Percentiles rank a stretch among this genome's conserved stretches.
Evolutionary conservation across 2,797 vertebrate species (phyloP).

Genomic region (Anguilla marmorata): DNA sequence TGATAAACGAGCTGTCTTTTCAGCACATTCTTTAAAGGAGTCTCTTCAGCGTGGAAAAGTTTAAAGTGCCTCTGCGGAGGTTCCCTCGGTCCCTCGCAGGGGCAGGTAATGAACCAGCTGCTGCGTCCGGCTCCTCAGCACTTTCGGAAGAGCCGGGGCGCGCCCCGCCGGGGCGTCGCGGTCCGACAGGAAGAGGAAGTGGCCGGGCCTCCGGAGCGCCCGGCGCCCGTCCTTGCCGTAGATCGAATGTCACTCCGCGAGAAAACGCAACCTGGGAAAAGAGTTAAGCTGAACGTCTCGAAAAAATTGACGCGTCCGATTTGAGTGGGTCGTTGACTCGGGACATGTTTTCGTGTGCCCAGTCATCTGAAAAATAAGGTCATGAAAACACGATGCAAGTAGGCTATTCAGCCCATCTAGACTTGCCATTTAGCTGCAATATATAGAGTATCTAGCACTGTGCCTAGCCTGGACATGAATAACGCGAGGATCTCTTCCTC

Average conservation of each 20-base stretch:
- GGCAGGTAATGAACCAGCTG: not conserved
- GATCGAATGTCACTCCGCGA: not conserved
- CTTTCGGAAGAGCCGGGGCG: not conserved
- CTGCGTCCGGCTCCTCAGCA: not conserved
- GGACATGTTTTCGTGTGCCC: not conserved
- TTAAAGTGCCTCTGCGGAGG: slow-evolving; percentile 25
- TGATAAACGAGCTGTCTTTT: slow-evolving; percentile 17
- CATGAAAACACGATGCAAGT: not conserved
- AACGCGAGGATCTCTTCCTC: not conserved
- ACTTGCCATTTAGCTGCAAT: not conserved
- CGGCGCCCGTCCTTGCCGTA: not conserved
- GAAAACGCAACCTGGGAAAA: too few relatives aligned
- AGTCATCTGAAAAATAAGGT: not conserved
- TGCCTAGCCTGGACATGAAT: not conserved
- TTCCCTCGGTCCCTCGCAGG: not conserved
- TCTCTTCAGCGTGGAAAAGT: slow-evolving; percentile 8
- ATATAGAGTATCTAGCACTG: not conserved
- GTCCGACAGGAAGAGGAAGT: not conserved
- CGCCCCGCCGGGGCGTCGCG: not conserved
- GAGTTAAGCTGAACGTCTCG: not conserved
- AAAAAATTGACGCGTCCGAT: not conserved
- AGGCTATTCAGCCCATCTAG: not conserved
- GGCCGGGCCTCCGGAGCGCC: not conserved
- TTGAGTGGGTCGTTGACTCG: not conserved
- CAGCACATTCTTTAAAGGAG: not conserved